Evolutionary conservation across 2,113 vertebrate species (phyloP).

Genomic region (Struthidea cinerea): DNA sequence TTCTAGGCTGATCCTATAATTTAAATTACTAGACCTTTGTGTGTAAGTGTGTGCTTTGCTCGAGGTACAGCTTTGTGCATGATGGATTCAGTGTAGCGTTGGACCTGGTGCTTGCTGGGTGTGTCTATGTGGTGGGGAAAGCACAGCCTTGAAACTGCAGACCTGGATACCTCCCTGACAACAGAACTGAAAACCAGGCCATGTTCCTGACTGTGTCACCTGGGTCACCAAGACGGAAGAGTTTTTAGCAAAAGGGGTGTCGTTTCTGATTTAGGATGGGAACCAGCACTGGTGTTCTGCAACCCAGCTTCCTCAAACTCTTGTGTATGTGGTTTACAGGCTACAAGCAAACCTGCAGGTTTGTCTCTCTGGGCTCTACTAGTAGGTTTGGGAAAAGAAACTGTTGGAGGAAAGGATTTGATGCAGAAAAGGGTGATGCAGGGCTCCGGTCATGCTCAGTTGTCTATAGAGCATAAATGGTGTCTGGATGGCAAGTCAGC

Average conservation of each 20-base stretch:
- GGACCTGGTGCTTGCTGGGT: background rate
- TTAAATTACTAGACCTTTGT: background rate
- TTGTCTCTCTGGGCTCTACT: background rate
- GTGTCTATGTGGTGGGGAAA: background rate
- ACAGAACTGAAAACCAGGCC: background rate
- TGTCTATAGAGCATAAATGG: background rate
- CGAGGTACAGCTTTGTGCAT: background rate
- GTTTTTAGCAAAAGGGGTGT: background rate
- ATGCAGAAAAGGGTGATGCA: background rate
- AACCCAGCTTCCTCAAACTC: background rate
- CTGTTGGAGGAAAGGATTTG: background rate
- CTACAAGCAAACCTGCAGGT: background rate
- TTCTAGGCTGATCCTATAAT: background rate
- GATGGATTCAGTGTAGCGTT: background rate
- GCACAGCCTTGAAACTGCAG: background rate
- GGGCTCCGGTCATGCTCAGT: background rate
- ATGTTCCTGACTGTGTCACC: background rate
- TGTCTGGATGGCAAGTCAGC: background rate
- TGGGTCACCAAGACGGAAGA: background rate
- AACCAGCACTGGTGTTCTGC: background rate
- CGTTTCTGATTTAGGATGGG: background rate
- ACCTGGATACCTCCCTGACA: background rate
- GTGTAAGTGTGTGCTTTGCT: background rate
- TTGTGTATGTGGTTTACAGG: background rate
- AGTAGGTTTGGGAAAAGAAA: background rate